Evolutionary conservation across 2,888 invertebrate species (phyloP), one percentile per base, ranked within the genome.

Genomic region (Drosophila rellima): DNA sequence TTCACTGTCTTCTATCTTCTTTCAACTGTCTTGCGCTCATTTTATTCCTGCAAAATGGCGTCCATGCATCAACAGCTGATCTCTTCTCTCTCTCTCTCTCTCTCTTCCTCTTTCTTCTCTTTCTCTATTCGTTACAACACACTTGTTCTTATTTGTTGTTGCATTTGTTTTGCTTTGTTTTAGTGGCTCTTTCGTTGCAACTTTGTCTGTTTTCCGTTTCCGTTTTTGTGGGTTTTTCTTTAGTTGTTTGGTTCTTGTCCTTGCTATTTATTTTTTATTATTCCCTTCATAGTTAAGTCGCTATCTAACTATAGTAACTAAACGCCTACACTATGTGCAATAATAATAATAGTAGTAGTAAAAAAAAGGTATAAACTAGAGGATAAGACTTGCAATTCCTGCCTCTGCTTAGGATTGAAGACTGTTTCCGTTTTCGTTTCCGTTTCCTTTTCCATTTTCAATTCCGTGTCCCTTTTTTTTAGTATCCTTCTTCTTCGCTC

Each of bases 181-280:
- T 77, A 70, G 78, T 83, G 88, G 86, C 88, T 84, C 80, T 62
- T 87, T 89, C 81, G 84, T 81, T 86, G 88, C 66, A 82, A 70
- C 74, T 82, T 83, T 79, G 84, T 88, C 78, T 85, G 88, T 82
- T 85, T 88, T 82, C 80, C 82, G 80, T 84, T 74, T 60, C 35
- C 48, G 42, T 42, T 45, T 52, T 40, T 42, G 40, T 48, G 17
- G 20, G 23, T 48, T 51, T 51, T 63, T 64, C 39, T 59, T 39
- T 47, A 50, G 10, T 39, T 52, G 48, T 63, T 26, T 69, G 31
- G 50, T 62, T 74, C 35, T 37, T 78, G 65, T 50, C 62, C 60
- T 54, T 57, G 33, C 52, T 47, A 15, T 39, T n/a, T 7, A 26
- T 26, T 5, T 26, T 26, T 26, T 35, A 61, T 61, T 44, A 35